Evolutionary conservation across 1,140 invertebrate genomes (phyloP), one percentile per base, ranked within the genome.

Genomic region (Lasioglossum baleicum): DNA sequence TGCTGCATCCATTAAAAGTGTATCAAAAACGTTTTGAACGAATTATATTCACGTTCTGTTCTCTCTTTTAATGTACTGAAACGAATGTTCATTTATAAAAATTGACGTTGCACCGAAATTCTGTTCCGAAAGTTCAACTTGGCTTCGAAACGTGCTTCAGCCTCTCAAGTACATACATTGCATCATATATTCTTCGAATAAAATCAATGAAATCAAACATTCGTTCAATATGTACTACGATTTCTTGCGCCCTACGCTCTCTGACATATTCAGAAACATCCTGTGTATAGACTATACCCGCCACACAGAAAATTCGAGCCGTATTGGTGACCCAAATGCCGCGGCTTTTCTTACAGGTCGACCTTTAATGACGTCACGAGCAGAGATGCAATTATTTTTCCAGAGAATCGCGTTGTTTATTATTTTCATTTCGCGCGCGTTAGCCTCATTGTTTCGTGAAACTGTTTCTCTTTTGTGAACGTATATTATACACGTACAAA

Each of bases 351-450:
- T 58, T n/a, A n/a, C n/a, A 58, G 56, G 56, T 58, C 56, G 56
- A 58, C 61, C 26, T 13, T 17, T 17, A 35, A 63, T 63, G 31
- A 63, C 61, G 61, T 35, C 61, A 63, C 61, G 31, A 35, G 26
- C 61, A 63, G 61, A 58, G n/a, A n/a, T 58, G 56, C 56, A 58
- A 58, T 58, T 58, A 58, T 58, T 58, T 58, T 58, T 20, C n/a
- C 56, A n/a, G 56, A 20, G 56, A n/a, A 58, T n/a, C 17, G 56
- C 7, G n/a, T 8, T 58, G 17, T 58, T 58, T 58, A 58, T 58
- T 53, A 53, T 53, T 53, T 58, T n/a, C 26, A 26, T 58, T 7
- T 8, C 56, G 7, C 20, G 56, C 56, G 56, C 17, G 17, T 58
- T 58, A 58, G 7, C 17, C 20, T n/a, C 56, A 2, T 58, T 58